Percentiles rank a stretch among this genome's conserved stretches.
phyloP scores from a whole-genome alignment of 2,113 vertebrate species.

The Eleginops maclovinus region DNA sequence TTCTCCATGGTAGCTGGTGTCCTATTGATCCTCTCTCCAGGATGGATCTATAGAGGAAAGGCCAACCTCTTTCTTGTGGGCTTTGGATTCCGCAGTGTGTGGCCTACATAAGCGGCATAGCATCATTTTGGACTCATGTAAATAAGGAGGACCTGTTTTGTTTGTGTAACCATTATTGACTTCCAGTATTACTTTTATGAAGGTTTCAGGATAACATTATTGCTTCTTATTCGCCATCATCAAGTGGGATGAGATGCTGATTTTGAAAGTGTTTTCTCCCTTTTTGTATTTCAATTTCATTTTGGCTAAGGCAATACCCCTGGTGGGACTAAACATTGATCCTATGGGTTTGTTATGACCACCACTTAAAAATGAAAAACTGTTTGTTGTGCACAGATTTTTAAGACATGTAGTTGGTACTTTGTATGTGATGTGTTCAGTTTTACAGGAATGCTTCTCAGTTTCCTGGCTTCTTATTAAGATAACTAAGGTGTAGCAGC shows the following conservation, averaged over 20 bases:
- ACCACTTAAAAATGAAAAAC: too few species aligned
- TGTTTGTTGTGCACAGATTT: background rate
- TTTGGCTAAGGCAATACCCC: too few species aligned
- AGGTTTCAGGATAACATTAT: background rate
- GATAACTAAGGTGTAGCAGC: slow-evolving; percentile 24
- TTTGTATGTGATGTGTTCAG: background rate
- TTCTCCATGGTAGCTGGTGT: slow-evolving; percentile 33
- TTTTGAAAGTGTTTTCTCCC: too few species aligned
- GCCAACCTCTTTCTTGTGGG: slow-evolving; percentile 20
- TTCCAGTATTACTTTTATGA: background rate
- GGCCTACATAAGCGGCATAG: background rate
- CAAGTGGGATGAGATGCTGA: too few species aligned
- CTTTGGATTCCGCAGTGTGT: background rate
- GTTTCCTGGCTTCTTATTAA: background rate
- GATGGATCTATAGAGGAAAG: slow-evolving; percentile 29
- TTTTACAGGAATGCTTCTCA: slow-evolving; percentile 17
- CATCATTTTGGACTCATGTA: background rate
- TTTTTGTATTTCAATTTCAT: too few species aligned
- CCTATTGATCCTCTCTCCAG: slow-evolving; percentile 56
- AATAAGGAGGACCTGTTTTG: background rate
- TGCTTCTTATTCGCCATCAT: background rate
- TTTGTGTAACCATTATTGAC: slow-evolving; percentile 8
- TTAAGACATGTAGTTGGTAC: too few species aligned
- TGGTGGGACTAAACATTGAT: too few species aligned
- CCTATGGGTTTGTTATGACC: too few species aligned